Evolutionary conservation across 92 coral and sea anemone genomes (phyloP).

Genomic region (Anthopleura xanthogrammica): DNA sequence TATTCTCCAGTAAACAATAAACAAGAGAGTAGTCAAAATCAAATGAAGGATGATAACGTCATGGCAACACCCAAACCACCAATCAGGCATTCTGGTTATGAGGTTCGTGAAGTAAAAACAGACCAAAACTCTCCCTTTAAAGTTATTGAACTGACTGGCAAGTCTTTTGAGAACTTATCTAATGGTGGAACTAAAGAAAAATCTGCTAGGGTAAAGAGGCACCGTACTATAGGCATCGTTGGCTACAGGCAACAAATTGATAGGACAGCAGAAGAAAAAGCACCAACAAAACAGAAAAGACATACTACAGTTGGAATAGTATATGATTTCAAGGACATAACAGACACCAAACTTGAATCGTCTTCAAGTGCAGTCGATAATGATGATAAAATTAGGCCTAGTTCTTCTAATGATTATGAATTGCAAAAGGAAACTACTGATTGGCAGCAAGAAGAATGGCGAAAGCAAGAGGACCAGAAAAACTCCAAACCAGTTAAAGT

Average conservation of each 20-base stretch:
- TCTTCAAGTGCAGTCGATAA: neutral
- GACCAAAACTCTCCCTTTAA: conserved; percentile 64
- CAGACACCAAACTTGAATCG: neutral
- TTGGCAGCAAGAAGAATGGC: neutral
- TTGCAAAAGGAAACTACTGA: neutral
- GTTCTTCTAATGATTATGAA: neutral
- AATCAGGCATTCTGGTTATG: conserved; percentile 51
- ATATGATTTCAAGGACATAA: conserved; percentile 28
- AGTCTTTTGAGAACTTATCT: conserved; percentile 22
- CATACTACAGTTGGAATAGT: conserved; percentile 94
- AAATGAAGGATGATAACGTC: neutral
- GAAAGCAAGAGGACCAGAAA: conserved; percentile 1
- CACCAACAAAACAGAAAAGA: conserved; percentile 78
- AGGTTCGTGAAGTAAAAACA: conserved; percentile 53
- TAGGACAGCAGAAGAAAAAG: conserved; percentile 57
- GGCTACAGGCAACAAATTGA: conserved; percentile 86
- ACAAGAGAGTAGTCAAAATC: neutral
- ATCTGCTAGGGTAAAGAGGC: conserved; percentile 68
- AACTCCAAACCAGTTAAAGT: conserved; percentile 19
- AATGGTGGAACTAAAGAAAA: conserved; percentile 42
- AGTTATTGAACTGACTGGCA: conserved; percentile 72
- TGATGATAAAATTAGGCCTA: neutral
- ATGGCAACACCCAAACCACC: neutral
- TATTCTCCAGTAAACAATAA: neutral
- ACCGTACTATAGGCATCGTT: conserved; percentile 93